Evolutionary conservation across 2,888 invertebrate species (phyloP).

Genomic region (Limnephilus lunatus): DNA sequence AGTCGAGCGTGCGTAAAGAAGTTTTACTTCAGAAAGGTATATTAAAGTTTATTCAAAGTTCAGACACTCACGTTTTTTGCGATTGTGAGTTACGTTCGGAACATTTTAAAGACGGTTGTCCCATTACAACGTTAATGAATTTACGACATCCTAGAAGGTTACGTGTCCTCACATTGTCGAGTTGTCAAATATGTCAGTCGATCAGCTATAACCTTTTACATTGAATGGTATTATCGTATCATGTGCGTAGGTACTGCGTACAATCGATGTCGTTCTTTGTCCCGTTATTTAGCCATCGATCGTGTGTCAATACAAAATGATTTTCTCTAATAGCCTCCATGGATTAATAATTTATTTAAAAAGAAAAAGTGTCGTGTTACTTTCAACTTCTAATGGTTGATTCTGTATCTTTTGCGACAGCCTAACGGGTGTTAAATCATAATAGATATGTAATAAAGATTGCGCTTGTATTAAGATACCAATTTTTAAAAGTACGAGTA

Average conservation of each 20-base stretch:
- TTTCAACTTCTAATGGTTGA: too few species aligned
- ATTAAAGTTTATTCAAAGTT: too few species aligned
- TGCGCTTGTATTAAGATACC: too few species aligned
- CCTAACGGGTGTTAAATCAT: too few species aligned
- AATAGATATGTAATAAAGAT: too few species aligned
- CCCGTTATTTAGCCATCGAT: not conserved
- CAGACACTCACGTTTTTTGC: not conserved
- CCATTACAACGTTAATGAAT: not conserved
- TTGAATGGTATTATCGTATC: not conserved
- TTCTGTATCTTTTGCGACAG: too few species aligned
- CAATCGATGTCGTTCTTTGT: not conserved
- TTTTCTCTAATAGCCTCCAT: too few species aligned
- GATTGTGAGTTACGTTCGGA: not conserved
- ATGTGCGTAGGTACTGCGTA: not conserved
- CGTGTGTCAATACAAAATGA: not conserved
- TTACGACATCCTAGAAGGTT: not conserved
- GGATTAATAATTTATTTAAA: too few species aligned
- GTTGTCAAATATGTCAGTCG: not conserved
- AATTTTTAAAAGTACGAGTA: too few species aligned
- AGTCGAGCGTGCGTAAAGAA: too few species aligned
- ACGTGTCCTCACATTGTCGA: not conserved
- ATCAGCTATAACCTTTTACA: not conserved
- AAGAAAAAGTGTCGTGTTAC: too few species aligned
- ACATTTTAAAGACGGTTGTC: not conserved
- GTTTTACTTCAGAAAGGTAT: too few species aligned